phyloP scores from a whole-genome alignment of 53 echinoderm and acorn worm species.

The Temnopleurus reevesii region DNA sequence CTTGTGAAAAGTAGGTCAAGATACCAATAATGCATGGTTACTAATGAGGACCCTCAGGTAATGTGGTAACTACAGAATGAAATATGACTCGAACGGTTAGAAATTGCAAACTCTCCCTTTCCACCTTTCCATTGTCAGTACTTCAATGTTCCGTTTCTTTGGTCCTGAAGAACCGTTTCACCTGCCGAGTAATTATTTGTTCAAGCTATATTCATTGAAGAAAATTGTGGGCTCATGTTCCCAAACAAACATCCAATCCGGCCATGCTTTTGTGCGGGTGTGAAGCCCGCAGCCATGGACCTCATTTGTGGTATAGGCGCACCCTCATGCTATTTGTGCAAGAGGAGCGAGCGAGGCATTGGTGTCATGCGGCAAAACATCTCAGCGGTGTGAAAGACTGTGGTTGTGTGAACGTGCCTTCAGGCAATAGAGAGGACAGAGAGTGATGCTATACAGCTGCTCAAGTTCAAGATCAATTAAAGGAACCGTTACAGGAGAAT shows the following conservation, averaged over 20 bases:
- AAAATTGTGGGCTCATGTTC: conserved; percentile 2
- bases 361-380: background rate
- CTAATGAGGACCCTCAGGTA: background rate
- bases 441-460: background rate
- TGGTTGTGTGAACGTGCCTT: background rate
- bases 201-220: conserved; percentile 16
- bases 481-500: background rate
- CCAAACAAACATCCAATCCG: background rate
- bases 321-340: background rate
- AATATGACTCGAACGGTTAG: background rate
- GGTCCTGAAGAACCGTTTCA: background rate
- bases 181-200: conserved; percentile 27
- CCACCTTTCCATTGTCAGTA: conserved; percentile 6
- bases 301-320: background rate
- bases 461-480: conserved; percentile 5
- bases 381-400: background rate
- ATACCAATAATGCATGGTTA: background rate
- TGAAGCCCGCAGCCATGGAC: background rate
- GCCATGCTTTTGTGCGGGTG: background rate
- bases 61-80: conserved; percentile 1
- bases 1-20: conserved; percentile 29
- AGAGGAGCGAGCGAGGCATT: background rate
- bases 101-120: background rate
- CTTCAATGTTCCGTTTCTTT: background rate
- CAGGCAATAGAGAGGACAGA: background rate